Evolutionary conservation across 37 sponge, comb jelly and placozoan genomes (phyloP), one percentile per base, ranked within the genome.

Genomic region (Hormiphora californensis): DNA sequence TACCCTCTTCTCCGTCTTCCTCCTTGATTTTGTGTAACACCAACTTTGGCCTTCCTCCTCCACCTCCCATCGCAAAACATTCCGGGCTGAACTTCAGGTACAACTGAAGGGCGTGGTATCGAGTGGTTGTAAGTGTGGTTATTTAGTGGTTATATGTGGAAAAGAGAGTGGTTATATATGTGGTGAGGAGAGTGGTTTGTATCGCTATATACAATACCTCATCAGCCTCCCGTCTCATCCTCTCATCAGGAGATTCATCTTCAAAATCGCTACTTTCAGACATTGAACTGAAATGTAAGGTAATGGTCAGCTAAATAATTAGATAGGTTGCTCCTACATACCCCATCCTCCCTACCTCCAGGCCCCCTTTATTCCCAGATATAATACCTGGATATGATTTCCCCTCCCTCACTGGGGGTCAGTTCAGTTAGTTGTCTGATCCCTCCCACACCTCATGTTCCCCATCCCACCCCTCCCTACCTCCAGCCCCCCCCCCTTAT

Each of bases 401-500:
- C n/a, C 81, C 81, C 81, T 0, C 81, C 81, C 44, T 73, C 81
- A 46, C 81, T 73, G 5, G 81, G 81, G 8, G 81, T 73, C 5
- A 73, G 46, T 46, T 73, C 81, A n/a, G 81, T 73, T 0, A 73
- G 81, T 21, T 73, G 81, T 40, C 81, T 73, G n/a, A n/a, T n/a
- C n/a, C n/a, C n/a, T n/a, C n/a, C n/a, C n/a, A n/a, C n/a, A n/a
- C n/a, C n/a, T n/a, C n/a, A n/a, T n/a, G n/a, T n/a, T n/a, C n/a
- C n/a, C n/a, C n/a, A n/a, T n/a, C n/a, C n/a, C n/a, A n/a, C n/a
- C n/a, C n/a, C n/a, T 49, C 15, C n/a, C n/a, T n/a, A n/a, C n/a
- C n/a, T n/a, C n/a, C n/a, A n/a, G n/a, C n/a, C n/a, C n/a, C n/a
- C n/a, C n/a, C n/a, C n/a, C n/a, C n/a, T n/a, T n/a, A n/a, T n/a